Evolutionary conservation across 2,113 vertebrate species (phyloP).

Genomic region (Carassius carassius): DNA sequence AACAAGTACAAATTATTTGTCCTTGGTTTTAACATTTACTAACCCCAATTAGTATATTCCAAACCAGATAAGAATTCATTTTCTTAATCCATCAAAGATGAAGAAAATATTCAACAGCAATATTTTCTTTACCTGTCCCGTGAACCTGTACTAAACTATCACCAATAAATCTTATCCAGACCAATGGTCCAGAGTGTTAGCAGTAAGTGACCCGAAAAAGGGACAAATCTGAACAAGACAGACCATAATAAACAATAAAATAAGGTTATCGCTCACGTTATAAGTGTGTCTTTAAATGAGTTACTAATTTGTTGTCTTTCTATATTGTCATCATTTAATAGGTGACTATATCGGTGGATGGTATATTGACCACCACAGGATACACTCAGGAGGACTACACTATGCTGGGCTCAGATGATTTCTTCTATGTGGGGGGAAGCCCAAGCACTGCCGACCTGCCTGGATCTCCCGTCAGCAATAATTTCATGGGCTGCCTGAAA

Average conservation of each 20-base stretch:
- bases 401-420: slow-evolving; percentile 98
- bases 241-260: not conserved
- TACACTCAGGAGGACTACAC: slow-evolving; percentile 99
- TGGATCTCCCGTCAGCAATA: slow-evolving; percentile 98
- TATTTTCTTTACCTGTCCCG: slow-evolving; percentile 78
- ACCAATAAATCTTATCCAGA: slow-evolving; percentile 77
- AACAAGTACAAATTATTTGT: slow-evolving; percentile 88
- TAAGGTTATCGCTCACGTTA: not conserved
- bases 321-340: slow-evolving; percentile 81
- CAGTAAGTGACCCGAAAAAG: not conserved
- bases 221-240: slow-evolving; percentile 40
- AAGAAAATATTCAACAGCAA: slow-evolving; percentile 79
- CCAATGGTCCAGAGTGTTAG: slow-evolving; percentile 60
- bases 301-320: slow-evolving; percentile 85
- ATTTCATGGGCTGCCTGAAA: slow-evolving; percentile 98
- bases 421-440: slow-evolving; percentile 98
- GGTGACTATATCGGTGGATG: slow-evolving; percentile 98
- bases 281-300: slow-evolving; percentile 21
- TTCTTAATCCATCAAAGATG: slow-evolving; percentile 87
- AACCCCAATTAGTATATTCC: slow-evolving; percentile 77
- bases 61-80: slow-evolving; percentile 81
- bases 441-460: slow-evolving; percentile 96
- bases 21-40: slow-evolving; percentile 86
- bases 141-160: slow-evolving; percentile 68
- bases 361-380: slow-evolving; percentile 96